Evolutionary conservation across 2,888 invertebrate genomes (phyloP).

Genomic region (Meganola albula): DNA sequence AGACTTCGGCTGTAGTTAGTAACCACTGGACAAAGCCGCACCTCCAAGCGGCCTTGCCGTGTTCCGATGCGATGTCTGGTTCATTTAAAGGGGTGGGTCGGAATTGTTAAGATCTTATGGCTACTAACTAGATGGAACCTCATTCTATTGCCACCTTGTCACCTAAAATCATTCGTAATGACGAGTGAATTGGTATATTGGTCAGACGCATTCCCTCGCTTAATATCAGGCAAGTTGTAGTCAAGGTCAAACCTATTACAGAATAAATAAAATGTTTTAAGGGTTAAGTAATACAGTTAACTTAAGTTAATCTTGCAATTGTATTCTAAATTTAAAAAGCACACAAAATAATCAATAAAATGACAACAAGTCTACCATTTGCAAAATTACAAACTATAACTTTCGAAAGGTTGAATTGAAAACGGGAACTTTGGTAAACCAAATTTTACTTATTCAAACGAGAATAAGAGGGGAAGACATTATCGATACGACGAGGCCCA

Average conservation of each 20-base stretch:
- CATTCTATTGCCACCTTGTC: too few relatives aligned
- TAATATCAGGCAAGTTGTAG: too few relatives aligned
- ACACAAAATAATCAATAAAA: conserved; percentile 33
- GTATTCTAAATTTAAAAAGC: conserved; percentile 5
- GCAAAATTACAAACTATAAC: conserved; percentile 67
- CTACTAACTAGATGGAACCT: too few relatives aligned
- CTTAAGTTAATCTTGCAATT: conserved; percentile 7
- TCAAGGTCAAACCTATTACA: conserved; percentile 16
- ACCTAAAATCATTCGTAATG: too few relatives aligned
- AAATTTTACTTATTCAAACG: conserved; percentile 68
- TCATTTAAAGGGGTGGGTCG: too few relatives aligned
- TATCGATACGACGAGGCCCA: conserved; percentile 59
- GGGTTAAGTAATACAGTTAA: not conserved
- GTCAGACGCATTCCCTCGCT: too few relatives aligned
- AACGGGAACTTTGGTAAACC: conserved; percentile 60
- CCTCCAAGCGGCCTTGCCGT: too few relatives aligned
- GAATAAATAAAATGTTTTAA: not conserved
- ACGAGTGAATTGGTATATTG: too few relatives aligned
- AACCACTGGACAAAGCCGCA: too few relatives aligned
- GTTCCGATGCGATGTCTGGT: too few relatives aligned
- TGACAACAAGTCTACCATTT: conserved; percentile 47
- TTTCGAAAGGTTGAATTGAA: conserved; percentile 52
- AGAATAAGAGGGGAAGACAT: conserved; percentile 58
- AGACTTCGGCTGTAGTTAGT: too few relatives aligned
- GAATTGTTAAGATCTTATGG: too few relatives aligned